These are phyloP conservation scores for Pseudocheirus occidentalis DNA, from an alignment of 2,797 vertebrate species.

Conservation along the genomic window DNA sequence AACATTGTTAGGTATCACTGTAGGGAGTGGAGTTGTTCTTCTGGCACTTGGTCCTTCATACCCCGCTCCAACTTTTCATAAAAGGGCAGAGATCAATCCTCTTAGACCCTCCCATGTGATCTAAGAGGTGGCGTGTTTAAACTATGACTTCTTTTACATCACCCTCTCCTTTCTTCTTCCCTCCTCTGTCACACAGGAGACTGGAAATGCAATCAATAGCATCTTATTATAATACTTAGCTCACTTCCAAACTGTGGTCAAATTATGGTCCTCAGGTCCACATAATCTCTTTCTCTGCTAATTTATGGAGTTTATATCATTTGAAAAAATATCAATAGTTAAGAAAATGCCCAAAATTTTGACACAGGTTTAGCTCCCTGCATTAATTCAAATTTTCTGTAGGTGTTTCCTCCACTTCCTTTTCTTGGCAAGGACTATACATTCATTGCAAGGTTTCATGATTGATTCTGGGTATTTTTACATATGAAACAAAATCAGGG, in stretches of 20 bases:
- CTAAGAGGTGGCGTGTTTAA: neutral
- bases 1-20: neutral
- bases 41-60: neutral
- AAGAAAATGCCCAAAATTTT: neutral
- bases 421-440: neutral
- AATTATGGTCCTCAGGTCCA: neutral
- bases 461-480: neutral
- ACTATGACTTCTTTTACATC: neutral
- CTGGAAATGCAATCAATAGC: neutral
- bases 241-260: neutral
- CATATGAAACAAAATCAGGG: neutral
- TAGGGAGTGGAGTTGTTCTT: neutral
- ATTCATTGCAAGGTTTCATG: neutral
- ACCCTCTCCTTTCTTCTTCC: neutral
- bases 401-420: too few species aligned
- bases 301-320: neutral
- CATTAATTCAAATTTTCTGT: neutral
- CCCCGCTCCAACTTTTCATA: neutral
- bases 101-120: neutral
- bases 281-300: neutral
- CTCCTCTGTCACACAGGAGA: neutral
- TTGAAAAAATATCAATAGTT: neutral
- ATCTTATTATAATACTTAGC: neutral
- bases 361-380: neutral
- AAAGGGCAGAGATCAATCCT: neutral